Percentiles rank a stretch among this genome's conserved stretches.
These are phyloP conservation scores for Lontra canadensis DNA, from an alignment of 2,113 vertebrate species.

Conservation along the genomic window DNA sequence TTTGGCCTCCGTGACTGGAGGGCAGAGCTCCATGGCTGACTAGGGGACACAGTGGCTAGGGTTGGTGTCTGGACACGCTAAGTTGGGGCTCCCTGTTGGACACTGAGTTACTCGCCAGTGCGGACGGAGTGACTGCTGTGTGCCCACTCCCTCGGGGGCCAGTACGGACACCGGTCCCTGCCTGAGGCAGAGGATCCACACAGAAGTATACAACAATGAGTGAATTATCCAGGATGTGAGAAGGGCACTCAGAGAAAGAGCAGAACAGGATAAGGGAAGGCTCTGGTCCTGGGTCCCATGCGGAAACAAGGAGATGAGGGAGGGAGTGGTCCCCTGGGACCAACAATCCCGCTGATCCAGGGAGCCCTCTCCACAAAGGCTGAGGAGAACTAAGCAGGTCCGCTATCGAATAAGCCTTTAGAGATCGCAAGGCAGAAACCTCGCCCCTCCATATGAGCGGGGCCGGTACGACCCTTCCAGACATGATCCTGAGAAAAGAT, in stretches of 20 bases:
- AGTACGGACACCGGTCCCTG: neutral
- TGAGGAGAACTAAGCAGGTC: neutral
- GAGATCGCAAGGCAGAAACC: neutral
- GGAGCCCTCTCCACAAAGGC: neutral
- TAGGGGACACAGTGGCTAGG: accelerated
- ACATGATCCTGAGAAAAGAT: accelerated
- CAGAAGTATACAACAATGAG: no score
- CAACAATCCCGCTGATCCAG: neutral
- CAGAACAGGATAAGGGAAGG: no score
- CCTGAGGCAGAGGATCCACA: neutral
- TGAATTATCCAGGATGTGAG: accelerated
- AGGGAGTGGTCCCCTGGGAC: accelerated
- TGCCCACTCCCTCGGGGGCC: accelerated
- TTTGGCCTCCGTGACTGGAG: neutral
- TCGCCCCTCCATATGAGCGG: accelerated
- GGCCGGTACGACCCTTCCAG: neutral
- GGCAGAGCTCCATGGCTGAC: neutral
- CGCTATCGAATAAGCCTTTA: accelerated
- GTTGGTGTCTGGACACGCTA: accelerated
- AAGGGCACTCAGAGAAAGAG: neutral
- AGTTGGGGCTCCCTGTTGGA: neutral
- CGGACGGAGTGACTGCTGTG: accelerated
- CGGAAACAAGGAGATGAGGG: accelerated
- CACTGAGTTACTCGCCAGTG: accelerated
- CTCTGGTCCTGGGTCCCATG: neutral